Evolutionary conservation across 2,113 vertebrate species (phyloP), one percentile per base, ranked within the genome.

Genomic region (Phodopus roborovskii): DNA sequence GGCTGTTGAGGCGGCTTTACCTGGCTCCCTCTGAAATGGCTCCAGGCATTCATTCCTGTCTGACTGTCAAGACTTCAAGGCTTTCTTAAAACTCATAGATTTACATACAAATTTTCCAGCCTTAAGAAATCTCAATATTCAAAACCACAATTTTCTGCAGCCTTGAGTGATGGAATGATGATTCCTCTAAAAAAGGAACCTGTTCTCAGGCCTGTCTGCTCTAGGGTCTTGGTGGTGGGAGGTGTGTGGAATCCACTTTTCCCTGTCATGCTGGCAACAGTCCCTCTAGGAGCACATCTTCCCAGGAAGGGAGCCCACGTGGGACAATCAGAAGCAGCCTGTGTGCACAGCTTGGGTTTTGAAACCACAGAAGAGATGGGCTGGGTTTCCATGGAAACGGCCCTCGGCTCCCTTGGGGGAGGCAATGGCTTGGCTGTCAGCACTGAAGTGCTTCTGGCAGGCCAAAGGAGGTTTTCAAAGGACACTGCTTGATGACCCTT

Each of bases 331-430:
- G 77, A 81, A 20, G 93, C 42, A 15, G 77, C 66, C 0, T 5
- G 36, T 20, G 66, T 45, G 20, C 94, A 70, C 82, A 94, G 97
- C 88, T 16, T 77, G 92, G 90, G 79, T n/a, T 45, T 87, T 39
- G 36, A 91, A 71, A 79, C 3, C 10, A 91, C 56, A 68, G 94
- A 39, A 62, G 96, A 71, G 88, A 10, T 1, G 15, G 88, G 50
- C 90, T 91, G 60, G 71, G 96, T 98, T 90, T 92, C 97, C 89
- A 96, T 96, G 95, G 96, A 95, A 94, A 97, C 88, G 2, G 87
- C 70, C 64, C 87, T 58, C 39, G 19, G n/a, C 92, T 33, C 77
- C 60, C 13, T 5, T 16, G 13, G 28, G 85, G 88, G 56, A 68
- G 90, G 62, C 45, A 58, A 73, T 28, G 24, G 64, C 84, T 85